Evolutionary conservation across 2,797 vertebrate species (phyloP), one percentile per base, ranked within the genome.

Genomic region (Lepus townsendii): DNA sequence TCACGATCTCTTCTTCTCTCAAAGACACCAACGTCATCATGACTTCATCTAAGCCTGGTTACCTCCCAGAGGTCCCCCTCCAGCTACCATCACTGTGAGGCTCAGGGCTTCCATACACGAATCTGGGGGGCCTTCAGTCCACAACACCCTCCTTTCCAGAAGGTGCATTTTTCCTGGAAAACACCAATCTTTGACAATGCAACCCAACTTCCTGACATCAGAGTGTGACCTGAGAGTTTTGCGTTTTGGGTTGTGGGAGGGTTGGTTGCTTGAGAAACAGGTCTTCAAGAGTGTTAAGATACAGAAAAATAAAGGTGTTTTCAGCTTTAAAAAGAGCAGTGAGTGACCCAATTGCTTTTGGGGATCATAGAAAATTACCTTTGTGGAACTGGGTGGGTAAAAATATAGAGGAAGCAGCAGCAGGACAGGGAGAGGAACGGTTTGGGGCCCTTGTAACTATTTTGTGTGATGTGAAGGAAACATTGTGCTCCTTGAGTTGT

Each of bases 251-350:
- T 38, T 87, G 52, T 86, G 60, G 3, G 0, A 12, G 17, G 12
- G 22, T 60, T 60, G 52, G 13, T 60, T 68, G 32, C 24, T 75
- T 65, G 65, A 87, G 69, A 84, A 84, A 1, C 94, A 47, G 91
- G 32, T 26, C 35, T 92, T 90, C 84, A 78, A 77, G 80, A 76
- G 71, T 24, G 22, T 68, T 82, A 72, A 68, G 20, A 90, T 90
- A 79, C 80, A 62, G 62, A 84, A 79, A 95, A 79, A 83, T 65
- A 69, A 62, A 57, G 57, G 6, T 77, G 47, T n/a, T 83, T 92
- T 77, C 66, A 14, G 24, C 86, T 91, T 89, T 89, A 17, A 47
- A 91, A 88, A 73, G 63, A 90, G 26, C 17, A 57, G 10, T 47
- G 22, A 75, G 73, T 93, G 62, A 62, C 76, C 69, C 30, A 7